Base-by-base conservation (phyloP, 2,797 vertebrate genomes). In the Bradypodion ventrale region DNA sequence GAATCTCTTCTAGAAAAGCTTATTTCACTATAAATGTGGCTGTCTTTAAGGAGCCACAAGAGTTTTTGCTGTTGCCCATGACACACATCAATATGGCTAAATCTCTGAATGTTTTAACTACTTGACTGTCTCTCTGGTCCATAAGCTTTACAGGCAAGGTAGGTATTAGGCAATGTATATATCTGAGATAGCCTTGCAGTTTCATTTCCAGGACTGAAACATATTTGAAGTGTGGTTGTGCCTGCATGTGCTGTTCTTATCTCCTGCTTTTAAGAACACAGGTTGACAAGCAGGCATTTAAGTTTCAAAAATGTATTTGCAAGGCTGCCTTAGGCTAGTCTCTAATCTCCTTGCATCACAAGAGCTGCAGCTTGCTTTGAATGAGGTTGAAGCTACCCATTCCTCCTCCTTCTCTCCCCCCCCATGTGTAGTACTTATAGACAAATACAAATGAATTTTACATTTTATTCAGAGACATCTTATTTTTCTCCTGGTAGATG, bases 401-500 rank as follows among this genome's bases (percentile, higher is more conserved):
- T 1, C 62, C 32, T 21, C 35, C 35, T 65, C 59, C 56, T 12
- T 73, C 73, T n/a, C 52, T 37, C 29, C 73, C 46, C 29, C 21
- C 56, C 21, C 19, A 82, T 72, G 29, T 42, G 27, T 60, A 5
- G 49, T 69, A 59, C 25, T 80, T 49, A 49, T 63, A 65, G 65
- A 65, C 32, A 42, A 32, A 46, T 70, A 35, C 81, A 73, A 73
- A 63, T 44, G 5, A 16, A 80, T 83, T 69, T 69, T 86, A 12
- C 46, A 49, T 49, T 49, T 49, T 49, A 65, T 83, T 78, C n/a
- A 46, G 82, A 63, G 0, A 0, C 85, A 82, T 77, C 84, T 82
- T 10, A 0, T 83, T 86, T 85, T 80, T 88, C 63, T 69, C 86
- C 76, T 89, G 21, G 60, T 90, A 81, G 81, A 27, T 0, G 0